Evolutionary conservation across 1,140 invertebrate species (phyloP).

Genomic region (Macrocentrus cingulum): DNA sequence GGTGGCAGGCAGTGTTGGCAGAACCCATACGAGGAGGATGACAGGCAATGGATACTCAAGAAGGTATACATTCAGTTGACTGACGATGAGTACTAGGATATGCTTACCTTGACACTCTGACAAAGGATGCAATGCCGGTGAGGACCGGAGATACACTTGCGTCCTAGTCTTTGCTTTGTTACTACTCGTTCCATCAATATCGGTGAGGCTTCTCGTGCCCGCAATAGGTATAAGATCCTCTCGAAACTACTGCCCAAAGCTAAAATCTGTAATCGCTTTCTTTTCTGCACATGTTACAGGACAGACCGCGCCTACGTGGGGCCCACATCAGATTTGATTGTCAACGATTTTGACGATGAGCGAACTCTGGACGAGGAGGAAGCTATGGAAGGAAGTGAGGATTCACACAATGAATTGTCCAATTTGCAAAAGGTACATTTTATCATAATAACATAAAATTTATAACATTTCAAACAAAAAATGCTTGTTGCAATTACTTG

Average conservation of each 20-base stretch:
- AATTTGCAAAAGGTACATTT: conserved; percentile 77
- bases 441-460: conserved; percentile 2
- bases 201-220: too few species aligned
- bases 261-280: not conserved
- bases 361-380: conserved; percentile 95
- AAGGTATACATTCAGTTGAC: conserved; percentile 1
- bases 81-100: too few species aligned
- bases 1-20: conserved; percentile 5
- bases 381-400: conserved; percentile 84
- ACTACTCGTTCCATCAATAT: too few species aligned
- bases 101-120: too few species aligned
- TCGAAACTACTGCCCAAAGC: not conserved
- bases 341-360: conserved; percentile 97
- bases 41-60: conserved; percentile 20
- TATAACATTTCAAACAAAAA: too few species aligned
- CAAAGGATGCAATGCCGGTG: too few species aligned
- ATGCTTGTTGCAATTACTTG: too few species aligned
- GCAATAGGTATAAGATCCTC: not conserved
- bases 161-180: too few species aligned
- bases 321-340: conserved; percentile 83
- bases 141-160: too few species aligned
- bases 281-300: conserved; percentile 34
- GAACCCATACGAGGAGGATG: conserved; percentile 16
- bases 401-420: conserved; percentile 83
- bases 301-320: conserved; percentile 64